Base-by-base conservation (phyloP, 2,113 vertebrate genomes). In the Petaurus breviceps region DNA sequence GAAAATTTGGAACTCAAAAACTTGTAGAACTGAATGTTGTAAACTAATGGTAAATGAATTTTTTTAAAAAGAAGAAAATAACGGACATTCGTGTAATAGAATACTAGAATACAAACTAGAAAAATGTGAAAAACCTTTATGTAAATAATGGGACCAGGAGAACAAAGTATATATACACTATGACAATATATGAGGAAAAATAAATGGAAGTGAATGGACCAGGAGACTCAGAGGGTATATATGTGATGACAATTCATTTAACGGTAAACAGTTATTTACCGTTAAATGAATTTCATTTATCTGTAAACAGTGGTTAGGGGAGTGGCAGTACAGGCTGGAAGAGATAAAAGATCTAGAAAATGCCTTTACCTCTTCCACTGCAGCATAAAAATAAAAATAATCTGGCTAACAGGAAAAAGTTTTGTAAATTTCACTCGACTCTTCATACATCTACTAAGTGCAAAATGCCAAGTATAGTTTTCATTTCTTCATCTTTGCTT, bases 331-430 rank as follows among this genome's bases (percentile, higher is more conserved):
- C 19, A 43, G 43, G n/a, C 16, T 84, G n/a, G 43, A 84, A 57
- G 49, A 49, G 90, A 50, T 55, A 93, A 97, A 50, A 28, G 24
- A 96, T 94, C 8, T 49, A 90, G 47, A 51, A 1, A 89, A 6
- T 92, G 61, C 47, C 93, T 95, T 77, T 28, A 93, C 90, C 90
- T 92, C 93, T 91, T 94, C 49, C 11, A 55, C 53, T 94, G 55
- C 92, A 31, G 90, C 0, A 89, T 2, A 92, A 77, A 96, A 1
- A 55, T 54, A 92, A 46, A 93, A 90, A 90, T 89, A 8, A n/a
- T 84, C 23, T 90, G 16, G 94, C 8, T 46, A 94, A 95, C 26
- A 94, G 49, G 93, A 53, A 55, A 47, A 52, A 95, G n/a, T 55
- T 92, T 37, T 53, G 14, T 6, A 95, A 90, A 96, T 92, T 91